These are phyloP conservation scores for Gobio occitaniae DNA, from an alignment of 2,797 vertebrate species.

Conservation along the genomic window DNA sequence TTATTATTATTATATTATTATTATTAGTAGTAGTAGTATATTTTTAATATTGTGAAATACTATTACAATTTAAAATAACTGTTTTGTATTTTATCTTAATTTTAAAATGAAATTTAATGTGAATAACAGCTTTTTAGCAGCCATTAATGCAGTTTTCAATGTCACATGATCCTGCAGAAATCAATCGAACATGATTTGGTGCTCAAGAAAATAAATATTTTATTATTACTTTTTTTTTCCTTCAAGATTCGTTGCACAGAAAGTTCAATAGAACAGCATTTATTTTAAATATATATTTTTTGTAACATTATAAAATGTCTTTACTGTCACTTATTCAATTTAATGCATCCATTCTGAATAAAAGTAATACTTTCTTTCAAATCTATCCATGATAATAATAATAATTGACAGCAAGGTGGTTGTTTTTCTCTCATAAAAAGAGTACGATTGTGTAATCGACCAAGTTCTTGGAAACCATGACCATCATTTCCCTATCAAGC, in stretches of 20 bases:
- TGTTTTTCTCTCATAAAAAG: no score
- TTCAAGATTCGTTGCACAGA: no score
- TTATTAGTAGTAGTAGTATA: neutral
- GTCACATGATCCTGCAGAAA: neutral
- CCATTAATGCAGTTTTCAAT: neutral
- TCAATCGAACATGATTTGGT: neutral
- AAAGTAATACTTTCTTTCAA: no score
- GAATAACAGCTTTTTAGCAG: neutral
- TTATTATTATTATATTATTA: no score
- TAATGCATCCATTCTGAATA: no score
- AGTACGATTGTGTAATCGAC: neutral
- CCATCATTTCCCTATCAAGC: slow-evolving; percentile 24
- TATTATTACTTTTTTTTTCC: no score
- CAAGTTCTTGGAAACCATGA: slow-evolving; percentile 10
- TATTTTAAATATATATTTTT: no score
- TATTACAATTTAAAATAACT: neutral
- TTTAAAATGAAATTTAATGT: neutral
- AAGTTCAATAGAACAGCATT: no score
- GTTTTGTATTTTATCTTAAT: neutral
- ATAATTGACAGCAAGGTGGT: no score
- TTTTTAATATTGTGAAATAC: neutral
- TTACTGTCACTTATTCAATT: neutral
- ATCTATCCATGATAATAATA: no score
- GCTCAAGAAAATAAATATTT: neutral
- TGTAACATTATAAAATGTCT: no score